A percentile compares a stretch with the other conserved stretches of the same genome.
phyloP scores from a whole-genome alignment of 2,113 vertebrate genomes.

The Callorhinus ursinus region DNA sequence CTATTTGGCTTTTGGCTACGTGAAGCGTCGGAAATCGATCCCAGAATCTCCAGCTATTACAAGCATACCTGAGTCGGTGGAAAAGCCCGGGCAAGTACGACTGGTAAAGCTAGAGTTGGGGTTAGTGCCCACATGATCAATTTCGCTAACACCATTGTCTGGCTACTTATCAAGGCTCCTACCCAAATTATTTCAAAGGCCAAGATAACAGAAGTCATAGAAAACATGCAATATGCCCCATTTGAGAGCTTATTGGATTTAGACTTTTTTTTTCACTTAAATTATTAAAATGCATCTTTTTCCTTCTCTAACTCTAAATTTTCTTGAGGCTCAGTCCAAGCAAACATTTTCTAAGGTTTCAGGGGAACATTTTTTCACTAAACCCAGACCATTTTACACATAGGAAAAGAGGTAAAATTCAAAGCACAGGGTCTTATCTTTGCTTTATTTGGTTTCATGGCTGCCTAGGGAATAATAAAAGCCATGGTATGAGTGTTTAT shows the following conservation, averaged over 20 bases:
- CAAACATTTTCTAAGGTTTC: constrained; percentile 26
- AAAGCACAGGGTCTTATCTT: neutral
- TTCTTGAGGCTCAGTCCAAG: constrained; percentile 1
- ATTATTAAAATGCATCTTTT: neutral
- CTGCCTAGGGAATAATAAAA: constrained; percentile 26
- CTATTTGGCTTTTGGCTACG: constrained; percentile 54
- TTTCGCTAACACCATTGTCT: neutral
- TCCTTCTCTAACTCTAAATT: neutral
- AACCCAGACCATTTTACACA: neutral
- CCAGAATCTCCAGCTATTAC: constrained; percentile 57
- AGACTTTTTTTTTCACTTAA: neutral
- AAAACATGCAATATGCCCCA: neutral
- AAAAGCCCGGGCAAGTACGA: constrained; percentile 25
- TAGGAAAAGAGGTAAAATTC: constrained; percentile 20
- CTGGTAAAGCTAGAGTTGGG: neutral
- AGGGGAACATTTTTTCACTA: neutral
- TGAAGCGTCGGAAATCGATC: constrained; percentile 53
- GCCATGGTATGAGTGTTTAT: neutral
- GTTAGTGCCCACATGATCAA: neutral
- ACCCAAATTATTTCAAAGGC: neutral
- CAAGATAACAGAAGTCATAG: neutral
- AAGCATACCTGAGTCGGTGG: constrained; percentile 65
- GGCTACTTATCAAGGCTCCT: neutral
- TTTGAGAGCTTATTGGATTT: neutral
- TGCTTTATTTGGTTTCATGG: neutral